Base-by-base conservation (phyloP, 2,797 vertebrate genomes). In the Microctenopoma stevenorrisi region DNA sequence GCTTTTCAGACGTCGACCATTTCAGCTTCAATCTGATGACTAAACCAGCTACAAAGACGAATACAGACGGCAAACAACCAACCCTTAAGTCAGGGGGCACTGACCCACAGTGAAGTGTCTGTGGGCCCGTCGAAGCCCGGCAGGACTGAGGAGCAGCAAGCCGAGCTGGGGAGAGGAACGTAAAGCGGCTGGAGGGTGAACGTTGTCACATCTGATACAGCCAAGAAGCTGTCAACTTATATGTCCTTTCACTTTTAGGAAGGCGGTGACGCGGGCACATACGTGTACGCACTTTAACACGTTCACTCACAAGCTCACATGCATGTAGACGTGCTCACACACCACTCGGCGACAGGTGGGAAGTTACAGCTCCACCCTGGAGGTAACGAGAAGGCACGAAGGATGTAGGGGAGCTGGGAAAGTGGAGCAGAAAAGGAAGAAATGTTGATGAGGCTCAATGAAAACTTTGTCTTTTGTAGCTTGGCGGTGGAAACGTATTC, bases 31-130 rank as follows among this genome's bases (percentile, higher is more conserved):
- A 28, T 47, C 42, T 3, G 56, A 79, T 28, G 51, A 73, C 65
- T 44, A 69, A 42, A 57, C 43, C 5, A 12, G 55, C 10, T 18
- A 18, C 67, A 26, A 51, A 56, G 60, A 68, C 61, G 49, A 50
- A 68, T 48, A 65, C 38, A 40, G 26, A 66, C 57, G 64, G 18
- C 65, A 43, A 61, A 61, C 28, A 60, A 42, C 43, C 47, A 54
- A 60, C 50, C 62, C 59, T 74, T 16, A 30, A 76, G 72, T 78
- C 64, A 68, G 49, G 66, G 61, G 57, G 54, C 37, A 12, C 69
- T 85, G 88, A 89, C 90, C 86, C 84, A 86, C 51, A 86, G 83
- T 78, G 60, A 66, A 64, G 53, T 64, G 73, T 52, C 60, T 56
- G 67, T 62, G 56, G 64, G 42, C 64, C 64, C 49, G 26, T 22